Evolutionary conservation across 2,797 vertebrate species (phyloP), one percentile per base, ranked within the genome.

Genomic region (Presbytis comata): DNA sequence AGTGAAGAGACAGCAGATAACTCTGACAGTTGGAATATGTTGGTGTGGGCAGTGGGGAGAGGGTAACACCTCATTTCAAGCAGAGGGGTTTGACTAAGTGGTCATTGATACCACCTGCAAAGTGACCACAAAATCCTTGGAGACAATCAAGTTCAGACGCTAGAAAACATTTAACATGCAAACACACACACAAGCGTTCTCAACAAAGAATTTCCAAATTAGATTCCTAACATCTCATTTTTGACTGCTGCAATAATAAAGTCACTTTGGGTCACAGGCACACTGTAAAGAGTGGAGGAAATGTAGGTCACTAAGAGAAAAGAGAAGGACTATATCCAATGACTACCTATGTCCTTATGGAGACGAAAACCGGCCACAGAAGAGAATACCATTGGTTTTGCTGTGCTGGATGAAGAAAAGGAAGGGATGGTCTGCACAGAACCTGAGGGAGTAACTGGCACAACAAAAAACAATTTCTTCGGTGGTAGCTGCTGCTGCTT

Each of bases 401-500:
- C 96, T 98, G 39, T 98, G 89, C 67, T 89, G 97, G 67, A 98
- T 98, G 74, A 97, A 98, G 67, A 98, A 98, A 19, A 98, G 30
- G 96, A 98, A 98, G 67, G 98, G 96, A 2, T 92, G 98, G n/a
- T 98, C 33, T n/a, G 88, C 97, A 61, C 94, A 83, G 50, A 99
- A 98, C 4, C 95, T 78, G 39, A 96, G 94, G 11, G 28, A 90
- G 48, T 93, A 12, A 48, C 95, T 91, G 92, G 96, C 24, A 33
- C 61, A 64, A 17, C 61, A 64, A 14, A 33, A 64, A 64, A 64
- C 61, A 1, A 8, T 64, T 33, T 64, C 30, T 1, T 16, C 30
- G 10, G 5, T 39, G 11, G 36, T 6, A 39, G 33, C 99, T 19
- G 98, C 97, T 0, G 99, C 99, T 0, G 99, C 99, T 96, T 99